Evolutionary conservation across 35 echinoderm and acorn worm genomes (phyloP), one percentile per base, ranked within the genome.

Genomic region (Lytechinus pictus): DNA sequence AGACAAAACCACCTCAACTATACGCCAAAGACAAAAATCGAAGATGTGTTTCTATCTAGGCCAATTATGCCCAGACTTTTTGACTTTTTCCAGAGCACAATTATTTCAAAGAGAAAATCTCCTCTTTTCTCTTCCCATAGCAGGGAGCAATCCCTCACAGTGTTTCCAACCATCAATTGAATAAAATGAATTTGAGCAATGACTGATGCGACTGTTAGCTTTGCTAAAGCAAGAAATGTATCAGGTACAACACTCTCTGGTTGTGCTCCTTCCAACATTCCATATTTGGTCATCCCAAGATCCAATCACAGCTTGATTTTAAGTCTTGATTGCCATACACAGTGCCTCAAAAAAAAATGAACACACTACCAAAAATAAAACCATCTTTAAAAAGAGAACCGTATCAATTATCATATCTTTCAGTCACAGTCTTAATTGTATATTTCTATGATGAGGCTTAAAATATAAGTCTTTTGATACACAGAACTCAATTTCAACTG

Each of bases 1-100:
- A 44, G 52, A 90, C 4, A 90, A 90, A 54, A 90, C 88, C 52
- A 54, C 27, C 66, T 16, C 66, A 7, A 90, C 88, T 52, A 44
- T 44, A 54, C 29, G 88, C 88, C 28, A 90, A 54, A 90, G 29
- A 90, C 29, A 90, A 90, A 90, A 90, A 54, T 90, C 88, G 52
- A 90, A 90, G 88, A 90, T 90, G 88, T 90, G 29, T 90, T 90
- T 44, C 29, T 52, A 90, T 90, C 88, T 90, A 54, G 88, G 88
- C 88, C 88, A 90, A 90, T 90, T 90, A 90, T 90, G 88, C 28
- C 88, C 88, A 90, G 88, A 90, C 88, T 90, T 90, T 90, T 90
- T 44, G 28, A 90, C 88, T 90, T 90, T 54, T 90, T 90, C 88
- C 88, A 90, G 88, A 54, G 88, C 28, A 54, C 28, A 90, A 54